Percentiles rank a stretch among this genome's conserved stretches.
Evolutionary conservation across 2,797 vertebrate species (phyloP).

Genomic region (Steatocranus sp.): DNA sequence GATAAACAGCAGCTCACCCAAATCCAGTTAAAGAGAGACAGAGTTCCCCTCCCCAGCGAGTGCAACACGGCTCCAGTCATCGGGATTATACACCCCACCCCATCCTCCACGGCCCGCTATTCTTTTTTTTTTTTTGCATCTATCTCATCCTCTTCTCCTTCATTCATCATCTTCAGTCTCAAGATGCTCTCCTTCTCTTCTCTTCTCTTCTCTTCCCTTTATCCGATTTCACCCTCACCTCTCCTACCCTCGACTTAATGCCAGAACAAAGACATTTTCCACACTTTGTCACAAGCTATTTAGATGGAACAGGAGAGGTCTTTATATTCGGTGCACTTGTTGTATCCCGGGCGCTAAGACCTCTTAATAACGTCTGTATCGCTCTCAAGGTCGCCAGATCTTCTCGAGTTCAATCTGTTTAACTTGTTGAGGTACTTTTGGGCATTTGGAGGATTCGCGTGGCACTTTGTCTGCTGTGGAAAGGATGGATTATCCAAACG

Average conservation of each 20-base stretch:
- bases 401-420: constrained; percentile 21
- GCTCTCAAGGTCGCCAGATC: constrained; percentile 42
- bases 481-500: constrained; percentile 23
- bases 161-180: constrained; percentile 18
- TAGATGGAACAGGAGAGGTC: constrained; percentile 51
- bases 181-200: constrained; percentile 12
- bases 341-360: constrained; percentile 41
- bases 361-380: constrained; percentile 44
- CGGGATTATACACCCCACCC: constrained; percentile 50
- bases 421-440: constrained; percentile 9
- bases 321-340: constrained; percentile 55
- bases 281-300: constrained; percentile 67
- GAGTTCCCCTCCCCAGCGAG: constrained; percentile 65
- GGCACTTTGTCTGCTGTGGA: neutral
- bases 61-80: constrained; percentile 50
- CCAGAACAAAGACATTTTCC: constrained; percentile 63
- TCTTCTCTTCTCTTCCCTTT: neutral
- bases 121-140: constrained; percentile 10
- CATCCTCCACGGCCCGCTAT: constrained; percentile 16
- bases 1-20: constrained; percentile 72
- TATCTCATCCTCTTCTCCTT: constrained; percentile 41
- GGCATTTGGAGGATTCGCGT: neutral
- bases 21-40: constrained; percentile 76
- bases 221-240: constrained; percentile 56
- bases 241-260: constrained; percentile 41